These are phyloP conservation scores for Pherbina coryleti DNA, from an alignment of 2,888 invertebrate genomes.

Conservation along the genomic window DNA sequence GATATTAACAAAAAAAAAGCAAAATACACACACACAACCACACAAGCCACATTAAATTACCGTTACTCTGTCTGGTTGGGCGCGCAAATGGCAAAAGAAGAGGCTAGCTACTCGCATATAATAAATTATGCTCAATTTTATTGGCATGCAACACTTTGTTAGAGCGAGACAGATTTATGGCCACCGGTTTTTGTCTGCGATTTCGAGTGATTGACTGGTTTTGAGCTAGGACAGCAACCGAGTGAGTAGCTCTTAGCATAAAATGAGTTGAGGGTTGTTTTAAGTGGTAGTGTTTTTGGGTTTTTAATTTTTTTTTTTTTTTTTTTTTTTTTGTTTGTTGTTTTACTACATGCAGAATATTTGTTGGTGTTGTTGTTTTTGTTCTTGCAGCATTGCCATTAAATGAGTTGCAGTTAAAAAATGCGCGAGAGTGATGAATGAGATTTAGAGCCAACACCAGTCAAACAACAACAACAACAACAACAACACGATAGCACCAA, in stretches of 20 bases:
- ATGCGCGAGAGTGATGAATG: constrained; percentile 59
- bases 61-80: neutral
- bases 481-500: no score
- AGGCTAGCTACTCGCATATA: no score
- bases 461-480: neutral
- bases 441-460: constrained; percentile 56
- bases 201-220: neutral
- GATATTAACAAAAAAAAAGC: neutral
- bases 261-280: neutral
- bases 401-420: neutral
- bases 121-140: no score
- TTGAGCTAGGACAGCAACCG: constrained; percentile 21
- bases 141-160: neutral
- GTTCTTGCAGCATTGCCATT: neutral
- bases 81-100: no score
- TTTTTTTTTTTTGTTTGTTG: neutral
- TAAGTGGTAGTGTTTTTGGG: neutral
- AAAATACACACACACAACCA: neutral
- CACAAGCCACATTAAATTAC: neutral
- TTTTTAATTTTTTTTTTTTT: neutral
- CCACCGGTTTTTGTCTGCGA: constrained; percentile 16
- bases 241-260: neutral
- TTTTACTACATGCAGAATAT: neutral
- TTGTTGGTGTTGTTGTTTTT: constrained; percentile 22
- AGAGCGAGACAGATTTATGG: constrained; percentile 18